These are phyloP conservation scores for Macropus fuliginosus DNA, from an alignment of 2,797 vertebrate genomes.

Conservation along the genomic window DNA sequence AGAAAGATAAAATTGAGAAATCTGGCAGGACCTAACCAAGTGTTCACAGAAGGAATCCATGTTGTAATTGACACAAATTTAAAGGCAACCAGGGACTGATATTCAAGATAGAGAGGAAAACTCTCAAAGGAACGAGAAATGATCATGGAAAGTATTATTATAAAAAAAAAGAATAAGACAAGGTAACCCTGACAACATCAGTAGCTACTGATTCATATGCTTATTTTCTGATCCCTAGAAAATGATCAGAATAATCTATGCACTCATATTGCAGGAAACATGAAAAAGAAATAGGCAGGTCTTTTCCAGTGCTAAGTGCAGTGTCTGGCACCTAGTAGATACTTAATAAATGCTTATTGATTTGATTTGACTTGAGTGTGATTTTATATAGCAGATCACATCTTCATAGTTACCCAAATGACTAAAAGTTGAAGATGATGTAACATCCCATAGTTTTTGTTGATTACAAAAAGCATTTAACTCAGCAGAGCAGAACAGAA, in stretches of 20 bases:
- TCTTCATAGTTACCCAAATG: not conserved
- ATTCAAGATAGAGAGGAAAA: not conserved
- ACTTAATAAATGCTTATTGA: not conserved
- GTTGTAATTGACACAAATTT: not conserved
- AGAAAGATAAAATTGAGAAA: not conserved
- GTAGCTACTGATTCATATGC: not conserved
- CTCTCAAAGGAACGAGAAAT: not conserved
- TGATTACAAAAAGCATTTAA: not conserved
- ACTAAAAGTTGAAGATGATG: not conserved
- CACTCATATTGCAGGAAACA: not conserved
- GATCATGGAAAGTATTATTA: not conserved
- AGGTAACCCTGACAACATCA: slow-evolving; percentile 4
- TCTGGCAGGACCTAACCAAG: not conserved
- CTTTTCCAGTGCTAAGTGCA: not conserved
- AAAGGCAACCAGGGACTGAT: not conserved
- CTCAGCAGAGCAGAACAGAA: not conserved
- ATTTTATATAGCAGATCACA: not conserved
- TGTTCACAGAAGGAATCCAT: not conserved
- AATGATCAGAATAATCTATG: not conserved
- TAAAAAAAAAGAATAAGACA: not conserved
- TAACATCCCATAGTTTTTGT: not conserved
- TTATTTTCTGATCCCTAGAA: not conserved
- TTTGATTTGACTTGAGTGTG: not conserved
- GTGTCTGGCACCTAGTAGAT: not conserved
- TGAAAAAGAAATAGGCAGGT: not conserved